Base-by-base conservation (phyloP, 2,888 invertebrate genomes). In the Troides oblongomaculatus region DNA sequence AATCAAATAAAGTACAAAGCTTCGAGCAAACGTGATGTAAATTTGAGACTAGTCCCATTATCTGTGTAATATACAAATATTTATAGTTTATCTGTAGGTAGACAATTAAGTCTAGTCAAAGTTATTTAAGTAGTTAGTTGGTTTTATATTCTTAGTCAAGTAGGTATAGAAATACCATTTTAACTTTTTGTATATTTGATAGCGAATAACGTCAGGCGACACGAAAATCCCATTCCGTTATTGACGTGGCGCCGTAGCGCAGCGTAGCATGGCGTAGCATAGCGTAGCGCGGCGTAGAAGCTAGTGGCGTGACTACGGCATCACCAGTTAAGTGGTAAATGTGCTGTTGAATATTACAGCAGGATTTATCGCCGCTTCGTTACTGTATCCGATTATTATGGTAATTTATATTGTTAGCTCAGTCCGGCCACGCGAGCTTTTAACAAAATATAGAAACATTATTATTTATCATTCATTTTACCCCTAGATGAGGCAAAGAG, bases 281-380 rank as follows among this genome's bases (percentile, higher is more conserved):
- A 25, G 21, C 62, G 62, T 68, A 68, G 67, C 67, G 18, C 30
- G 65, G 50, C 65, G 65, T 65, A 50, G 65, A 25, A 23, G 39
- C 10, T 8, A 43, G 62, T 67, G 57, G 62, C 61, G 57, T 62
- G 66, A 39, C 62, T 68, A 62, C 57, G 66, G 21, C 23, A 56
- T 23, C 10, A 5, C 39, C 14, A 57, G 21, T 12, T 64, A 21
- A 53, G 12, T 50, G 57, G 64, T 30, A 23, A 65, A 46, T 39
- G 39, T 39, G 14, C 50, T 18, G 18, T 50, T 17, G 18, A 50
- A 12, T 50, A 57, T 4, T 14, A 46, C 46, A 59, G 18, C 18
- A 25, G 6, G 25, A 59, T 59, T 46, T 59, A 17, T 43, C n/a
- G 46, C 7, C 10, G 50, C 50, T 50, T 2, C 50, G 50, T 18